These are phyloP conservation scores for Sebastes oblongus DNA, from an alignment of 2,797 vertebrate species.

Conservation along the genomic window DNA sequence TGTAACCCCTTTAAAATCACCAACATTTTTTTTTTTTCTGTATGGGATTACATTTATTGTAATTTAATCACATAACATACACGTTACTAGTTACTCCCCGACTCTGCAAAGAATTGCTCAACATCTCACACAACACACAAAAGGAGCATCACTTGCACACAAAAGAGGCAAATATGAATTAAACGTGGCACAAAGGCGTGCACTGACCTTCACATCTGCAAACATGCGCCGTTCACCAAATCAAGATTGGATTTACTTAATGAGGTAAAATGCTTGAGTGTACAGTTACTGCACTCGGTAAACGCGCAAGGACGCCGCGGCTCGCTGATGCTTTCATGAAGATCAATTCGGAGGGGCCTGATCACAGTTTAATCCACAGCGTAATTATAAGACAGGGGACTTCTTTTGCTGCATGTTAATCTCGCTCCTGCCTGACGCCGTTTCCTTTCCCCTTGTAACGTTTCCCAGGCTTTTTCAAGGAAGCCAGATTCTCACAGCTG, in stretches of 20 bases:
- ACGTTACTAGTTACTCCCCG: neutral
- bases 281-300: slow-evolving; percentile 18
- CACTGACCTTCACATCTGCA: slow-evolving; percentile 52
- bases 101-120: neutral
- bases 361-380: slow-evolving; percentile 49
- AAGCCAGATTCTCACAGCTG: slow-evolving; percentile 49
- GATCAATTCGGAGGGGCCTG: slow-evolving; percentile 55
- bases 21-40: neutral
- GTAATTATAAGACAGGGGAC: slow-evolving; percentile 58
- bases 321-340: slow-evolving; percentile 38
- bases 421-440: neutral
- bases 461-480: slow-evolving; percentile 66
- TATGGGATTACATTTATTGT: neutral
- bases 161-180: neutral
- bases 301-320: slow-evolving; percentile 34
- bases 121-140: neutral
- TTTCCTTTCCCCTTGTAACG: neutral
- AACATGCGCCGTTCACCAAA: slow-evolving; percentile 14
- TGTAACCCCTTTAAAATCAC: neutral
- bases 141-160: neutral
- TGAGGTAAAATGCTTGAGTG: slow-evolving; percentile 44
- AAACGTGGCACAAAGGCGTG: slow-evolving; percentile 19
- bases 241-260: slow-evolving; percentile 61
- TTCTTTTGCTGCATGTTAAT: slow-evolving; percentile 43
- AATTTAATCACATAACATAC: neutral